Percentiles rank a stretch among this genome's conserved stretches.
These are phyloP conservation scores for Tanypteryx hageni DNA, from an alignment of 2,888 invertebrate genomes.

Conservation along the genomic window DNA sequence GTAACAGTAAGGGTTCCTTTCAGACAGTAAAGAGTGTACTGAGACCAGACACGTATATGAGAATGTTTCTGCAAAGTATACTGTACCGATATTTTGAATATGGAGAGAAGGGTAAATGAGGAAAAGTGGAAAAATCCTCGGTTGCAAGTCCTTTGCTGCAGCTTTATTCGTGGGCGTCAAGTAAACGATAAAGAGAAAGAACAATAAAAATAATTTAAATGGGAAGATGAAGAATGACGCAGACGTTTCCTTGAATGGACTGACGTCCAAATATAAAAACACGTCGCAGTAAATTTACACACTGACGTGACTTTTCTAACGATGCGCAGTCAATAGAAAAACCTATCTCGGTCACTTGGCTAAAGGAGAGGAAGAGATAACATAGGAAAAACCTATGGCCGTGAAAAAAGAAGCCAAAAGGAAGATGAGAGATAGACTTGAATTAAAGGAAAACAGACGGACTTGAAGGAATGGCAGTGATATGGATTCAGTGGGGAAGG, in stretches of 20 bases:
- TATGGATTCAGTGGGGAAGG: not conserved
- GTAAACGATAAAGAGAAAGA: not conserved
- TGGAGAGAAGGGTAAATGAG: no score
- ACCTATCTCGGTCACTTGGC: not conserved
- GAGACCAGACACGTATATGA: no score
- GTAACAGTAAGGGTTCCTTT: no score
- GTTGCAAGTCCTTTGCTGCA: no score
- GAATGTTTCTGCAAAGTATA: no score
- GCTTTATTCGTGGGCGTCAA: no score
- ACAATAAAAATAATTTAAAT: not conserved
- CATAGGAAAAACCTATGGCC: not conserved
- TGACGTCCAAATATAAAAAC: slow-evolving; percentile 12
- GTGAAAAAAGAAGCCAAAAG: not conserved
- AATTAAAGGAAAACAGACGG: not conserved
- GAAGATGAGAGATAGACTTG: not conserved
- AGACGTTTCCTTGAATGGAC: not conserved
- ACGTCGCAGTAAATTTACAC: not conserved
- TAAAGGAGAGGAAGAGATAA: not conserved
- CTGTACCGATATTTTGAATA: no score
- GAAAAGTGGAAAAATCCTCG: no score
- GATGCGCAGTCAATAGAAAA: not conserved
- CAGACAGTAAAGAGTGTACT: no score
- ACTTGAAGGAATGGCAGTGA: not conserved
- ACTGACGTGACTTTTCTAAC: not conserved
- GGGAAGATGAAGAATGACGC: not conserved